Percentiles rank a stretch among this genome's conserved stretches.
Evolutionary conservation across 1,140 invertebrate genomes (phyloP).

Genomic region (Akabosia matsudoensis): DNA sequence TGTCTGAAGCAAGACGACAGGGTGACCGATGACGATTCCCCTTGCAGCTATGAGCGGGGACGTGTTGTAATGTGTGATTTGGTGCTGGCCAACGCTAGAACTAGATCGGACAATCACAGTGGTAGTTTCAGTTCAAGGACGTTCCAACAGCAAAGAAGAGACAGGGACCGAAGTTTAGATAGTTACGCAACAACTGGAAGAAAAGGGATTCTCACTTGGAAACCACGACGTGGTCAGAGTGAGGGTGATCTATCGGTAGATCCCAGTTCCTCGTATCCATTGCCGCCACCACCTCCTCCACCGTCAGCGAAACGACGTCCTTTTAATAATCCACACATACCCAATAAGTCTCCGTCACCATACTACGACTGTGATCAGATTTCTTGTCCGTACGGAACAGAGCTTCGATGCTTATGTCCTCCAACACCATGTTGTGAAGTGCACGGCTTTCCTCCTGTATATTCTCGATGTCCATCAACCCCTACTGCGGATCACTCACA

Average conservation of each 20-base stretch:
- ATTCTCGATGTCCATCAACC: not conserved
- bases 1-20: slow-evolving; percentile 2
- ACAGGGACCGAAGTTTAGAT: slow-evolving; percentile 35
- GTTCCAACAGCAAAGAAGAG: slow-evolving; percentile 16
- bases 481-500: not conserved
- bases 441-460: slow-evolving; percentile 18
- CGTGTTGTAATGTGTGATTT: slow-evolving; percentile 41
- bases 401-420: slow-evolving; percentile 35
- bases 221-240: slow-evolving; percentile 36
- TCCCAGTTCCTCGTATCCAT: not conserved
- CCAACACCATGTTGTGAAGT: slow-evolving; percentile 37
- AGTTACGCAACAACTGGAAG: not conserved
- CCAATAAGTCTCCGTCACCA: not conserved
- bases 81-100: slow-evolving; percentile 40
- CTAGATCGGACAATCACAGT: not conserved
- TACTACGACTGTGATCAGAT: slow-evolving; percentile 30
- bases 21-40: not conserved
- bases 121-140: not conserved
- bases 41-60: slow-evolving; percentile 4
- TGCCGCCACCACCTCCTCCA: slow-evolving; percentile 35
- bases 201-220: slow-evolving; percentile 7
- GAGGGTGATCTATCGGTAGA: slow-evolving; percentile 35
- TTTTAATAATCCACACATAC: slow-evolving; percentile 15
- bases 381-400: slow-evolving; percentile 29
- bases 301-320: slow-evolving; percentile 24